phyloP scores from a whole-genome alignment of 2,113 vertebrate genomes.

The Ameiurus melas region DNA sequence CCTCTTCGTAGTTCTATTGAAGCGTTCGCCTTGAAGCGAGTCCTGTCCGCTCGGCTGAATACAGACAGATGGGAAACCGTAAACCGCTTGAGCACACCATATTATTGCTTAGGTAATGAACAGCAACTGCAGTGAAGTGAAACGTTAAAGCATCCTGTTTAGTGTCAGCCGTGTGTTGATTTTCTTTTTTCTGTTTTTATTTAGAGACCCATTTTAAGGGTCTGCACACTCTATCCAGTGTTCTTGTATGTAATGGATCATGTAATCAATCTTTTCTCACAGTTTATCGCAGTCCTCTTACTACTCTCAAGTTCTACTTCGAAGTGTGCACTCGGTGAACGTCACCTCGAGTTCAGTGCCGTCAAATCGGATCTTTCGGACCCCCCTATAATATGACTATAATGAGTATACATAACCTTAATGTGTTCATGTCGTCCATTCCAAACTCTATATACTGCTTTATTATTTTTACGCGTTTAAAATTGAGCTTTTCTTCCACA shows the following conservation, averaged over 20 bases:
- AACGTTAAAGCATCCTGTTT: neutral
- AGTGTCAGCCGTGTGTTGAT: neutral
- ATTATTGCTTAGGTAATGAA: neutral
- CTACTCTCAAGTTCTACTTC: neutral
- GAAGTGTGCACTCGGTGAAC: neutral
- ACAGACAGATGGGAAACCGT: neutral
- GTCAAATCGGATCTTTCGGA: neutral
- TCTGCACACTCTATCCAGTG: neutral
- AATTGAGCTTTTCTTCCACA: neutral
- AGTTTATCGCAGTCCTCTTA: too few species aligned
- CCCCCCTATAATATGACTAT: neutral
- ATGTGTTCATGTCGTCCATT: neutral
- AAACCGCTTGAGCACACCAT: neutral
- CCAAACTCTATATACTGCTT: neutral
- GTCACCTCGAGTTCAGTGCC: neutral
- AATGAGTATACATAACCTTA: neutral
- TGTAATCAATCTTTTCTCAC: neutral
- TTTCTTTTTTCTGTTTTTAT: neutral
- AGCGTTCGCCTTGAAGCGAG: neutral
- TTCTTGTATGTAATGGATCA: neutral
- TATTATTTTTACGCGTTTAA: neutral
- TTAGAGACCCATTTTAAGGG: neutral
- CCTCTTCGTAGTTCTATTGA: neutral
- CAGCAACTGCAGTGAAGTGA: neutral
- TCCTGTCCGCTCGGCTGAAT: slow-evolving; percentile 2